Percentiles rank a stretch among this genome's conserved stretches.
phyloP scores from a whole-genome alignment of 1,140 invertebrate genomes.

The Nebria ingens region DNA sequence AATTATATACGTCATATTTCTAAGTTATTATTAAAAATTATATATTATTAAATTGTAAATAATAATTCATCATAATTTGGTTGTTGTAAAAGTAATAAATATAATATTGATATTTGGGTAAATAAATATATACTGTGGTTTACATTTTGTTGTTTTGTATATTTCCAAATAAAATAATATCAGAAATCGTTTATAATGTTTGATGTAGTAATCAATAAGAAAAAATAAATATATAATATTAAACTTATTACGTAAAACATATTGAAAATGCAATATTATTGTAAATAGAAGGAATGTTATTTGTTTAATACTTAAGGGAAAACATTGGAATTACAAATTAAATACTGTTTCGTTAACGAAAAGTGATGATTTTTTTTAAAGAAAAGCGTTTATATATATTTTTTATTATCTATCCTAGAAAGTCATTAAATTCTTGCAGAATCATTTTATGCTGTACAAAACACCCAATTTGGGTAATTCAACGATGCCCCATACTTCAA shows the following conservation, averaged over 20 bases:
- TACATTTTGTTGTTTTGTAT: conserved; percentile 3
- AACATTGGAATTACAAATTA: conserved; percentile 6
- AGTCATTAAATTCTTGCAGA: conserved; percentile 8
- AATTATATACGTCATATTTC: too few relatives aligned
- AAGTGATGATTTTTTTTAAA: conserved; percentile 8
- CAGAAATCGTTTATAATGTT: neutral
- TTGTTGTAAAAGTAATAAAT: too few relatives aligned
- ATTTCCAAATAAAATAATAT: conserved; percentile 4
- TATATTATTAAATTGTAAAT: too few relatives aligned
- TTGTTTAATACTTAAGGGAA: conserved; percentile 14
- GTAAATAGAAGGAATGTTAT: conserved; percentile 3
- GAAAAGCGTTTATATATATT: conserved; percentile 4
- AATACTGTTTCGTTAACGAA: conserved; percentile 3
- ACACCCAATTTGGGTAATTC: conserved; percentile 9
- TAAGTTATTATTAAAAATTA: too few relatives aligned
- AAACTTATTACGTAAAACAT: conserved; percentile 4
- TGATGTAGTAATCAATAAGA: neutral
- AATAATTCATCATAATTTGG: too few relatives aligned
- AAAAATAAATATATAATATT: conserved; percentile 1
- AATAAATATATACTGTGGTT: neutral
- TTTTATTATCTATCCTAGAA: conserved; percentile 1
- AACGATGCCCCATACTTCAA: conserved; percentile 5
- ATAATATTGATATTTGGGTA: too few relatives aligned
- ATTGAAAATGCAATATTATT: neutral
- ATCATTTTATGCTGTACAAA: conserved; percentile 9